phyloP scores from a whole-genome alignment of 2,797 vertebrate genomes.

The Brotula barbata region DNA sequence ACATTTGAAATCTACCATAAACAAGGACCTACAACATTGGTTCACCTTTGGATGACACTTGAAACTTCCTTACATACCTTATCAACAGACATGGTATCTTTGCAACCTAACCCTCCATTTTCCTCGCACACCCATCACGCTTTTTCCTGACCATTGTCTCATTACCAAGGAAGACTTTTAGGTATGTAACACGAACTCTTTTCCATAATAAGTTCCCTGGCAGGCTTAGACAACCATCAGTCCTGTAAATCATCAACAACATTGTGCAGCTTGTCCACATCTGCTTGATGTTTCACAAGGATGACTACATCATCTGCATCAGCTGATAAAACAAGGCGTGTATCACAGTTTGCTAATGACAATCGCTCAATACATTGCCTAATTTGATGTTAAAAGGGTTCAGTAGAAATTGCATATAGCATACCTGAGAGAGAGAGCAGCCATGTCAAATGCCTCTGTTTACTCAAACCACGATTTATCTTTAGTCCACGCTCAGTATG shows the following conservation, averaged over 20 bases:
- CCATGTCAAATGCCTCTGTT: neutral
- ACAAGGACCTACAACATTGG: no score
- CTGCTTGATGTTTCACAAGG: neutral
- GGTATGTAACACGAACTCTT: neutral
- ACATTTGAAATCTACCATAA: no score
- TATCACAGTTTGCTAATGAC: neutral
- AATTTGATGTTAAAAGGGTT: neutral
- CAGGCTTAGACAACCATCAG: neutral
- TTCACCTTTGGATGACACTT: no score
- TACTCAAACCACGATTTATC: neutral
- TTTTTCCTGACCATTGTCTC: neutral
- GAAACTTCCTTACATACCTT: no score
- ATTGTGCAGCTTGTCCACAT: neutral
- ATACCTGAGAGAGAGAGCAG: neutral
- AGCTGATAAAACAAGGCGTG: neutral
- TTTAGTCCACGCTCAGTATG: neutral
- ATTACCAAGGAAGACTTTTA: neutral
- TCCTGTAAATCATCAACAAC: neutral
- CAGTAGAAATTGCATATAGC: neutral
- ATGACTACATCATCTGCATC: neutral
- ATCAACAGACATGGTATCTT: conserved; percentile 2
- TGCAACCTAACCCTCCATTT: neutral
- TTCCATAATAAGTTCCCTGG: neutral
- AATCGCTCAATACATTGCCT: neutral
- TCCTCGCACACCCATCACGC: neutral